These are phyloP conservation scores for Argynnis bischoffii DNA, from an alignment of 2,888 invertebrate genomes.

Conservation along the genomic window DNA sequence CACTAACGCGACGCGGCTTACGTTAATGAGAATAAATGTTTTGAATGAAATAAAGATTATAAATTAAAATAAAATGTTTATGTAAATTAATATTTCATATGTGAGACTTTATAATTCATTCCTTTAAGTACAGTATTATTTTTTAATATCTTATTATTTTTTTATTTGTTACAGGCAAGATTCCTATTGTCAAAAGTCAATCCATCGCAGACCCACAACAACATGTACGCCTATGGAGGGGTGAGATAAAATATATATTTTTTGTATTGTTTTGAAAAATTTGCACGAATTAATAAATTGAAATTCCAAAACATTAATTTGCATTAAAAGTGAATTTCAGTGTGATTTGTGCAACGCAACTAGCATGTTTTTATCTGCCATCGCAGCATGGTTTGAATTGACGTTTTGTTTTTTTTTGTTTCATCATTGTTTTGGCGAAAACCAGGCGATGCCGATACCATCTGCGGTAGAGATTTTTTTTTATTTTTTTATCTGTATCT, in stretches of 20 bases:
- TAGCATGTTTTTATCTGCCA: slow-evolving; percentile 47
- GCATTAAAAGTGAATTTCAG: slow-evolving; percentile 24
- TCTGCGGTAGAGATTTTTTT: slow-evolving; percentile 85
- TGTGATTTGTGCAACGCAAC: slow-evolving; percentile 42
- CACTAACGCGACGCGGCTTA: slow-evolving; percentile 34
- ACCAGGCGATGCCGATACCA: slow-evolving; percentile 86
- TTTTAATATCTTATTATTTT: neutral
- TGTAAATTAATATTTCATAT: too few relatives aligned
- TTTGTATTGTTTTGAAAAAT: neutral
- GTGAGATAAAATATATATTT: slow-evolving; percentile 77
- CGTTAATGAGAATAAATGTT: slow-evolving; percentile 10
- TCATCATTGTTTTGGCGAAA: slow-evolving; percentile 75
- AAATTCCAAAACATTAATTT: neutral
- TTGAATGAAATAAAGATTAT: too few relatives aligned
- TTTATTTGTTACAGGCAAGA: slow-evolving; percentile 86
- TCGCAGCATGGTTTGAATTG: slow-evolving; percentile 69
- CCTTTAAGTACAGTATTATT: neutral
- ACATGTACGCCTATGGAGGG: slow-evolving; percentile 97
- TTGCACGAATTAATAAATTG: slow-evolving; percentile 3
- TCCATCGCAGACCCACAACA: slow-evolving; percentile 99
- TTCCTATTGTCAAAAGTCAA: slow-evolving; percentile 99
- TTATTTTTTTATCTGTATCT: slow-evolving; percentile 52
- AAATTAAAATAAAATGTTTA: too few relatives aligned
- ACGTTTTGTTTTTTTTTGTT: slow-evolving; percentile 70
- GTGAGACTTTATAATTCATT: neutral